Conservation (phyloP, 2,888 invertebrate genomes). For the Meliscaeva auricollis region DNA sequence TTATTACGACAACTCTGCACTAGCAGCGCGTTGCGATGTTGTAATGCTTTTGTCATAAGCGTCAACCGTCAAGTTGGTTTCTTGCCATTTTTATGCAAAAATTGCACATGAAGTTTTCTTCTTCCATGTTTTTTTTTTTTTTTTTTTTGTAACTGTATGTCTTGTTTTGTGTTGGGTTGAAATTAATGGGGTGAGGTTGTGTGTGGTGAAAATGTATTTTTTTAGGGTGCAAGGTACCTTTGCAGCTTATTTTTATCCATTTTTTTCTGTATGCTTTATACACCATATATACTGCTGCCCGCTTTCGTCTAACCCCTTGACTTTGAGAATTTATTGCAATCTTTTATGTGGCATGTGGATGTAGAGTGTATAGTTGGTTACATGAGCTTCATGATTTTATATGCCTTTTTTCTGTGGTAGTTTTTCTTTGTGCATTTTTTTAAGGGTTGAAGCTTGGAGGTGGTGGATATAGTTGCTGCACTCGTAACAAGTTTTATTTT, state of each 20-base stretch:
- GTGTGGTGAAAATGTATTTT: conserved; percentile 21
- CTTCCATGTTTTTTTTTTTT: neutral
- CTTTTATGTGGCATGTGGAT: neutral
- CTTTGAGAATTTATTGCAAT: conserved; percentile 70
- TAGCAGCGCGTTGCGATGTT: conserved; percentile 55
- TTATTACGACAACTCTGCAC: conserved; percentile 29
- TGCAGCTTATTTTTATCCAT: conserved; percentile 16
- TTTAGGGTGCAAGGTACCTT: conserved; percentile 58
- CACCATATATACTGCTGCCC: neutral
- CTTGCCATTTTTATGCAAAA: conserved; percentile 46
- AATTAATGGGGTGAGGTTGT: neutral
- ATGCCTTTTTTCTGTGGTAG: conserved; percentile 18
- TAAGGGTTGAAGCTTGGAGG: neutral
- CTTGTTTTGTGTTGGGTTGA: conserved; percentile 9
- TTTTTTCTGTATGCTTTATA: conserved; percentile 1
- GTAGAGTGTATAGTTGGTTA: conserved; percentile 44
- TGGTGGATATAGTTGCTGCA: neutral
- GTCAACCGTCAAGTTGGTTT: conserved; percentile 42
- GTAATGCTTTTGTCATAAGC: conserved; percentile 67
- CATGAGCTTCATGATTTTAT: conserved; percentile 74
- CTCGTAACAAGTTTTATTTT: neutral
- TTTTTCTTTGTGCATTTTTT: conserved; percentile 3
- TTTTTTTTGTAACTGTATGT: neutral
- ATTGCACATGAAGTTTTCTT: conserved; percentile 17
- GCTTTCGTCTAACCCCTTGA: conserved; percentile 19